Conservation (phyloP, 2,888 invertebrate genomes). For the Oligia latruncula region DNA sequence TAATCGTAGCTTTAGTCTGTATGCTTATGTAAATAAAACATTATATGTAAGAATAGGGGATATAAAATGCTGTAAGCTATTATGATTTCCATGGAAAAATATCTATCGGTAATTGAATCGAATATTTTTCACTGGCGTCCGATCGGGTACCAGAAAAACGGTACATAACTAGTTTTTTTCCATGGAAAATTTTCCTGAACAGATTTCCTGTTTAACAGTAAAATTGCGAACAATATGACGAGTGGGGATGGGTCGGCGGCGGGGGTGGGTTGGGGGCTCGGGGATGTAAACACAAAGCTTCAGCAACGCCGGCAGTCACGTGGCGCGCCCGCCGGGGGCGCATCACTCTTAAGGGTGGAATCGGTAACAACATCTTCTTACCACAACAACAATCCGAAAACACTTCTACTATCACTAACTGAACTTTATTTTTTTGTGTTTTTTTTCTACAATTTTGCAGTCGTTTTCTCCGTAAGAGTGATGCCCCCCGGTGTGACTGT, state of each 20-base stretch:
- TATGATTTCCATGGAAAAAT: background rate
- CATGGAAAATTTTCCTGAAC: slow-evolving; percentile 34
- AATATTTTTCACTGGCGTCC: slow-evolving; percentile 20
- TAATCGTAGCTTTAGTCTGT: background rate
- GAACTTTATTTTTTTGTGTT: background rate
- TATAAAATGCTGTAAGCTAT: background rate
- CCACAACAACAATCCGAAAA: slow-evolving; percentile 47
- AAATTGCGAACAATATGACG: slow-evolving; percentile 68
- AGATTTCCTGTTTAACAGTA: slow-evolving; percentile 55
- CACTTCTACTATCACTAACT: slow-evolving; percentile 32
- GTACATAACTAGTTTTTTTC: slow-evolving; percentile 9
- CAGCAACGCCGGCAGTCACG: slow-evolving; percentile 88
- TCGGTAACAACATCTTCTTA: slow-evolving; percentile 66
- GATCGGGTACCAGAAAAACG: background rate
- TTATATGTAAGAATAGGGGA: background rate
- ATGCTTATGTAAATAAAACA: background rate
- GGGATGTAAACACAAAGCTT: slow-evolving; percentile 88
- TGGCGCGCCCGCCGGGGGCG: slow-evolving; percentile 89
- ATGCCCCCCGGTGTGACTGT: slow-evolving; percentile 79
- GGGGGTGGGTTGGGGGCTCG: slow-evolving; percentile 66
- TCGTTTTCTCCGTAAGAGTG: slow-evolving; percentile 80
- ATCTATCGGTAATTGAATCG: background rate
- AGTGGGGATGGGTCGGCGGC: slow-evolving; percentile 67
- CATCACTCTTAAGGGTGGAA: slow-evolving; percentile 88
- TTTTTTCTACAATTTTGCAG: background rate